A percentile compares a stretch with the other conserved stretches of the same genome.
phyloP scores from a whole-genome alignment of 2,797 vertebrate genomes.

The Danio tinwini region DNA sequence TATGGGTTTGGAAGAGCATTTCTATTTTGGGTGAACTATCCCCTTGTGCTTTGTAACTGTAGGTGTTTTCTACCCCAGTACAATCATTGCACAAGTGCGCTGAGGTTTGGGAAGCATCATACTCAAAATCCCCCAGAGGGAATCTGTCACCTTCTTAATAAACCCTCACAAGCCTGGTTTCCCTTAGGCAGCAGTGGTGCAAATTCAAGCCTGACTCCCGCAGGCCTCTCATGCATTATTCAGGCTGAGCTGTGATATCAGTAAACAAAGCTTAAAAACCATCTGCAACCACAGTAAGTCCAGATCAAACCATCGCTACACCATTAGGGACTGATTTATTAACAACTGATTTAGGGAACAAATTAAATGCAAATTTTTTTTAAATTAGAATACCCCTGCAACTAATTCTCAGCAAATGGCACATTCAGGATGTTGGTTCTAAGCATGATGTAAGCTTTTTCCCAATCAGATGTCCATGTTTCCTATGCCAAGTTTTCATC shows the following conservation, averaged over 20 bases:
- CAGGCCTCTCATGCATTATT: slow-evolving; percentile 40
- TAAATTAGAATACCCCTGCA: neutral
- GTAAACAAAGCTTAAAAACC: slow-evolving; percentile 43
- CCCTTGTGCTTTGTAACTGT: neutral
- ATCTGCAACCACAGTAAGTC: slow-evolving; percentile 35
- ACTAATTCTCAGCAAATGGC: slow-evolving; percentile 14
- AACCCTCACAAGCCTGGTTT: slow-evolving; percentile 18
- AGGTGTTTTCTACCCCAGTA: neutral
- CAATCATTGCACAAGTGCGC: neutral
- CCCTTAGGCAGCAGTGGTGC: slow-evolving; percentile 28
- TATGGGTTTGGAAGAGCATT: neutral
- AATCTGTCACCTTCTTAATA: neutral
- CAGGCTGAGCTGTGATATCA: slow-evolving; percentile 36
- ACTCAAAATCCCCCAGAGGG: neutral
- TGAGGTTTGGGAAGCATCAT: neutral
- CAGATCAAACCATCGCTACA: slow-evolving; percentile 1
- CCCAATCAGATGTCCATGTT: neutral
- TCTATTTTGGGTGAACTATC: neutral
- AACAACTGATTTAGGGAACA: too few relatives aligned
- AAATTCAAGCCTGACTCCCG: slow-evolving; percentile 12
- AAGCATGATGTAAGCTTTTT: neutral
- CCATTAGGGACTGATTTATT: slow-evolving; percentile 14
- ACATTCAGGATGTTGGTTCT: neutral
- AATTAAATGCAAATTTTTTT: neutral
- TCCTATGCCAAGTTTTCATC: neutral